Evolutionary conservation across 2,888 invertebrate genomes (phyloP).

Genomic region (Acanthosoma haemorrhoidale): DNA sequence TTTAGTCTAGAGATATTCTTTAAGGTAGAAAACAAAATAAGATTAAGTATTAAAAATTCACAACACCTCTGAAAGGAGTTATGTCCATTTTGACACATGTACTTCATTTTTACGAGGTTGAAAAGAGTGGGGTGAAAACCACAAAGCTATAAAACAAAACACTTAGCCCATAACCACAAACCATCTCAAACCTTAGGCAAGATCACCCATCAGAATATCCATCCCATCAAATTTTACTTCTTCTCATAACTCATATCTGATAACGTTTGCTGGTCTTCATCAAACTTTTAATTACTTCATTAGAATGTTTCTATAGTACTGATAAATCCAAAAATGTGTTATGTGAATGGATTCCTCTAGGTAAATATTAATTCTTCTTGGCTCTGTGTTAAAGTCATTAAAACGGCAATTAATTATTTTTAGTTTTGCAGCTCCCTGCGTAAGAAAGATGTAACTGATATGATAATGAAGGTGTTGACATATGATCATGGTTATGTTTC

Average conservation of each 20-base stretch:
- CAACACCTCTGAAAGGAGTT: not conserved
- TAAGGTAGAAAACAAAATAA: not conserved
- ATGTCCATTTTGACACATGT: conserved; percentile 19
- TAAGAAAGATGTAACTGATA: too few species aligned
- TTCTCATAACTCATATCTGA: not conserved
- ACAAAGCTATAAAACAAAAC: conserved; percentile 3
- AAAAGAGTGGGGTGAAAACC: not conserved
- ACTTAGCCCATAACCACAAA: conserved; percentile 11
- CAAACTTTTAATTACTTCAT: too few species aligned
- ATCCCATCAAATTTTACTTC: conserved; percentile 14
- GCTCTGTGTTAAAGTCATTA: too few species aligned
- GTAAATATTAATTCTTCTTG: too few species aligned
- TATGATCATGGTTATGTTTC: too few species aligned
- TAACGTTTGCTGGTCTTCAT: too few species aligned
- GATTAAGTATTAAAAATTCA: conserved; percentile 3
- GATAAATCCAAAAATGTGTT: too few species aligned
- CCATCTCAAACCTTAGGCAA: not conserved
- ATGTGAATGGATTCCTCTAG: too few species aligned
- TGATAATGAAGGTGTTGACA: too few species aligned
- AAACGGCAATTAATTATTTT: too few species aligned
- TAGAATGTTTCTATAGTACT: too few species aligned
- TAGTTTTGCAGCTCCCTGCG: too few species aligned
- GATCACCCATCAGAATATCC: not conserved
- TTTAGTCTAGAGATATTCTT: not conserved
- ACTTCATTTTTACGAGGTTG: not conserved